Base-by-base conservation (phyloP, 2,797 vertebrate species). In the Sus cebifrons region DNA sequence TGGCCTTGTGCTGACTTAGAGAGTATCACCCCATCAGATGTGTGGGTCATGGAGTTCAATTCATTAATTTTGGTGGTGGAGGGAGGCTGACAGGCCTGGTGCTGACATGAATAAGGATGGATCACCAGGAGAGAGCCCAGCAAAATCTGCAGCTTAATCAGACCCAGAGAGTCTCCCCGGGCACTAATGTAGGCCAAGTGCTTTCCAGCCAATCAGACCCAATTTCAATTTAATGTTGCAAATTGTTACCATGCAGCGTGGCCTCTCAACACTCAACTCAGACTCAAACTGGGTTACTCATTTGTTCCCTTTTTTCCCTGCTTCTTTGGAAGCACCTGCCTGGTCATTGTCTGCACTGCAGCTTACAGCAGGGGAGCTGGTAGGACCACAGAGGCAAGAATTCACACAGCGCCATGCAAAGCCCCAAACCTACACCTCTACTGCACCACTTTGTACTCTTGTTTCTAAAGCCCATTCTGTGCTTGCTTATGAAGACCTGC, bases 61-160 rank as follows among this genome's bases (percentile, higher is more conserved):
- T 88, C 98, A 97, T 96, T 98, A 70, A 97, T 97, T 98, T 96
- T 83, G 92, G 96, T 36, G 9, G 82, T 88, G 62, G 79, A 97
- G 96, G 40, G 89, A 97, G 52, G 7, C 92, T 95, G 98, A 96
- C 97, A 96, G 96, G 71, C 58, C 74, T 4, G 0, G 84, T 0
- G 75, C 94, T 96, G 98, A 92, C 25, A 40, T 93, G 98, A 98
- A 97, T 97, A 94, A 98, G 90, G 98, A 98, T 88, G 77, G 97
- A 93, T 98, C 91, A 97, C 83, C 6, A 15, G 83, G 92, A 97
- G 79, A 98, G 49, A 95, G 87, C 87, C 97, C 94, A 56, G 98
- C 89, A 97, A 97, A 98, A 96, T 89, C 88, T 84, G 93, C 91
- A 94, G 96, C 97, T 98, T 97, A 97, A 98, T 97, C 92, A 20